Evolutionary conservation across 2,888 invertebrate species (phyloP).

Genomic region (Pseudeuparius sepicola): DNA sequence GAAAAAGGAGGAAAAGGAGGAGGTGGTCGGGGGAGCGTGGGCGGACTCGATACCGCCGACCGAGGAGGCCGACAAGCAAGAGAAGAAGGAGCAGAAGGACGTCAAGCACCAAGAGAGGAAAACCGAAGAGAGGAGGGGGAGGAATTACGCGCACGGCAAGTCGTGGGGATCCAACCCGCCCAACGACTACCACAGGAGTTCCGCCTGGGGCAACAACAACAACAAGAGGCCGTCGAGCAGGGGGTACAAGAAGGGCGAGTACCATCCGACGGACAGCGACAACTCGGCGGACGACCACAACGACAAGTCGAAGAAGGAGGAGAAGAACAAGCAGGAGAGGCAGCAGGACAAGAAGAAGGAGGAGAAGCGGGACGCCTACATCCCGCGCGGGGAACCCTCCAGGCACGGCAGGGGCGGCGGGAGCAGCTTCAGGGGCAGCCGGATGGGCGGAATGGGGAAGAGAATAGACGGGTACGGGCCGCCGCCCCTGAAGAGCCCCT

Average conservation of each 20-base stretch:
- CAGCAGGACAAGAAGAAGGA: conserved; percentile 24
- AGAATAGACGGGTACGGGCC: conserved; percentile 69
- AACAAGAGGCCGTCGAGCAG: conserved; percentile 20
- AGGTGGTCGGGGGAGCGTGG: conserved; percentile 36
- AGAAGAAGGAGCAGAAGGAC: conserved; percentile 11
- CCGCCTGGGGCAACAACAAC: conserved; percentile 11
- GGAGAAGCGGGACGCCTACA: conserved; percentile 44
- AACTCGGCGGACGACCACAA: conserved; percentile 58
- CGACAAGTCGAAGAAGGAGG: conserved; percentile 22
- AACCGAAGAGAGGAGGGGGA: conserved; percentile 36
- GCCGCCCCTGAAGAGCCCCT: conserved; percentile 71
- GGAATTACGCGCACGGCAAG: conserved; percentile 25
- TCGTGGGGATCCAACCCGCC: conserved; percentile 23
- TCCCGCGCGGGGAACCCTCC: conserved; percentile 82
- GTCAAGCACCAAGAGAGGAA: conserved; percentile 11
- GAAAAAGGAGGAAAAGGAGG: conserved; percentile 28
- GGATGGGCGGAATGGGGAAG: conserved; percentile 44
- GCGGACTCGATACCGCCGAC: conserved; percentile 30
- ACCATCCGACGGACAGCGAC: conserved; percentile 61
- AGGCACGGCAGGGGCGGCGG: conserved; percentile 69
- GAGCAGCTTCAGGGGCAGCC: conserved; percentile 27
- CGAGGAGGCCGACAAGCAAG: conserved; percentile 13
- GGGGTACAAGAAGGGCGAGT: conserved; percentile 36
- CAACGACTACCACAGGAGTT: conserved; percentile 27
- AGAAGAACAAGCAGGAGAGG: conserved; percentile 28